phyloP scores from a whole-genome alignment of 2,888 invertebrate species.

The Microctonus aethiopoides region DNA sequence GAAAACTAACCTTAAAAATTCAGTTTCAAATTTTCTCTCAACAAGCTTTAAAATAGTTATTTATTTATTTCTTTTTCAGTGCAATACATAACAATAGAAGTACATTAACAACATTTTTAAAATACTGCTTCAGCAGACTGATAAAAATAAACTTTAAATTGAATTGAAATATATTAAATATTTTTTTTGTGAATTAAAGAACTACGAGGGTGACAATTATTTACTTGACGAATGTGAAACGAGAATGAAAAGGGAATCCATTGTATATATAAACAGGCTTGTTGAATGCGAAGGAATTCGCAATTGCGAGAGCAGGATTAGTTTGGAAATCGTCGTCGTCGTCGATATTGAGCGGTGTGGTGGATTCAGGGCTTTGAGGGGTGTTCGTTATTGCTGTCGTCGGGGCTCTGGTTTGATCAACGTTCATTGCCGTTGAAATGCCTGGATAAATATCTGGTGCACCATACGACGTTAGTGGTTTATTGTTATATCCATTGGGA shows the following conservation, averaged over 20 bases:
- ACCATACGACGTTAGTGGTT: slow-evolving; percentile 33
- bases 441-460: slow-evolving; percentile 30
- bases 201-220: neutral
- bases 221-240: slow-evolving; percentile 45
- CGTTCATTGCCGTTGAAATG: slow-evolving; percentile 31
- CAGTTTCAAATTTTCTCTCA: neutral
- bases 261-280: slow-evolving; percentile 62
- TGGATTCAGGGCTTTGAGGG: slow-evolving; percentile 53
- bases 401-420: slow-evolving; percentile 36
- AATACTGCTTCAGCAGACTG: no score
- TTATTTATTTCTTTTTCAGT: neutral
- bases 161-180: no score
- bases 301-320: slow-evolving; percentile 60
- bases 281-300: slow-evolving; percentile 64
- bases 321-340: slow-evolving; percentile 53
- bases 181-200: neutral
- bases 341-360: slow-evolving; percentile 40
- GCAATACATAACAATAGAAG: neutral
- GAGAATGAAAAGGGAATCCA: slow-evolving; percentile 52
- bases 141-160: no score
- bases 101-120: neutral
- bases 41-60: neutral
- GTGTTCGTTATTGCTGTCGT: slow-evolving; percentile 49
- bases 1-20: neutral
- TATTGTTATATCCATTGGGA: slow-evolving; percentile 44